Evolutionary conservation across 2,113 vertebrate species (phyloP), one percentile per base, ranked within the genome.

Genomic region (Pteruthius melanotis): DNA sequence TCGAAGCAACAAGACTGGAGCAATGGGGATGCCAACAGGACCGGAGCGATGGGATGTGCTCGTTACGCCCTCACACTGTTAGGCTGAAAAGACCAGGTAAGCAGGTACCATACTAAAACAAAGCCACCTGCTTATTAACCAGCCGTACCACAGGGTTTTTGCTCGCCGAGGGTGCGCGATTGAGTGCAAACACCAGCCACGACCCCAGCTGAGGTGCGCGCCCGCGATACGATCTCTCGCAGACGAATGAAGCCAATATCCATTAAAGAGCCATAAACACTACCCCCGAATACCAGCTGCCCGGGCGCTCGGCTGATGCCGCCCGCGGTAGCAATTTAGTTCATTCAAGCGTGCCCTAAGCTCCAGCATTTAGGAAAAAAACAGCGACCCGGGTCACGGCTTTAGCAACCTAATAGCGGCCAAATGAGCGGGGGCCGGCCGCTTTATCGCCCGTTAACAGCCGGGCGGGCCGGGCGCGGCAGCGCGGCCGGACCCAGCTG

Each of bases 231-330:
- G 9, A 94, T 96, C 94, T 83, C 91, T 31, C 35, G 31, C 87
- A 23, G 54, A 27, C 70, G 9, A 94, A 78, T 44, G 70, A 54
- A 52, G 72, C 64, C 95, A 92, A 70, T 74, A 47, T 10, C 40
- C 93, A 97, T 97, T 97, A 98, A 96, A 95, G 89, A 96, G 96
- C 94, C 95, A 97, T 98, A 98, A 98, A 94, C 87, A 80, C 77
- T 84, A 54, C 93, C 95, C 66, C 61, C 82, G 80, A 74, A 94
- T 49, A 64, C 68, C 93, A 60, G 88, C 83, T 59, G 90, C 90
- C 50, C 6, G 69, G 49, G 75, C 26, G 23, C 53, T 6, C 64
- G 37, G 80, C 65, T 20, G 63, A 63, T 72, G 35, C 74, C 53
- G 90, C 94, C 95, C 83, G 50, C 27, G 92, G 87, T 82, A 61